Evolutionary conservation across 2,888 invertebrate species (phyloP).

Genomic region (Diloba caeruleocephala): DNA sequence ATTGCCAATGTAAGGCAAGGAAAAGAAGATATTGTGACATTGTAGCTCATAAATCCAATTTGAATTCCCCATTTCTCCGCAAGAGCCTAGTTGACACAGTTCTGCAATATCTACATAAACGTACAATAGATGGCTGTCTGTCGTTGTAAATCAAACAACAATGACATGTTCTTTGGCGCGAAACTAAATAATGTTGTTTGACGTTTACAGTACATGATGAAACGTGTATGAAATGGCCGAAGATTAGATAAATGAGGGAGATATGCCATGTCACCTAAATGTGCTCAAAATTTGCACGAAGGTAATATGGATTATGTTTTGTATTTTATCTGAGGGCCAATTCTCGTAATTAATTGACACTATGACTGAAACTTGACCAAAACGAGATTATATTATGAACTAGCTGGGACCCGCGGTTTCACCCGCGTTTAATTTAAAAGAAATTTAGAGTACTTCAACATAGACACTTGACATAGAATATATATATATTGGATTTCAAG

Average conservation of each 20-base stretch:
- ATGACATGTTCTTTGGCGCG: constrained; percentile 50
- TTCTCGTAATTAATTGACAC: no score
- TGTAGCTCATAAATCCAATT: not conserved
- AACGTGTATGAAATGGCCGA: constrained; percentile 12
- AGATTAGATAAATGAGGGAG: constrained; percentile 1
- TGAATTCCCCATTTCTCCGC: not conserved
- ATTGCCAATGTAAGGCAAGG: no score
- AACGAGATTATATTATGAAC: no score
- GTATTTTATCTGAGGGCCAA: no score
- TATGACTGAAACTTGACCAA: no score
- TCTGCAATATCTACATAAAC: constrained; percentile 32
- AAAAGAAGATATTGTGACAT: not conserved
- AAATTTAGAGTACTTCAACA: no score
- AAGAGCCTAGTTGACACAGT: constrained; percentile 29
- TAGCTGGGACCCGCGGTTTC: no score
- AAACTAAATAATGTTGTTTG: constrained; percentile 58
- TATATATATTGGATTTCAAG: no score
- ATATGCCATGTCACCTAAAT: not conserved
- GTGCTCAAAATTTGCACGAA: not conserved
- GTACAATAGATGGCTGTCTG: constrained; percentile 41
- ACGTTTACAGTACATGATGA: constrained; percentile 35
- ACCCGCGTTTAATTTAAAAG: no score
- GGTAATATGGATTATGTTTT: no score
- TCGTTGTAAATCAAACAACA: constrained; percentile 68
- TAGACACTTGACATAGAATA: no score